A percentile compares a stretch with the other conserved stretches of the same genome.
Conservation (phyloP, 2,888 invertebrate species). For the Polietes domitor region DNA sequence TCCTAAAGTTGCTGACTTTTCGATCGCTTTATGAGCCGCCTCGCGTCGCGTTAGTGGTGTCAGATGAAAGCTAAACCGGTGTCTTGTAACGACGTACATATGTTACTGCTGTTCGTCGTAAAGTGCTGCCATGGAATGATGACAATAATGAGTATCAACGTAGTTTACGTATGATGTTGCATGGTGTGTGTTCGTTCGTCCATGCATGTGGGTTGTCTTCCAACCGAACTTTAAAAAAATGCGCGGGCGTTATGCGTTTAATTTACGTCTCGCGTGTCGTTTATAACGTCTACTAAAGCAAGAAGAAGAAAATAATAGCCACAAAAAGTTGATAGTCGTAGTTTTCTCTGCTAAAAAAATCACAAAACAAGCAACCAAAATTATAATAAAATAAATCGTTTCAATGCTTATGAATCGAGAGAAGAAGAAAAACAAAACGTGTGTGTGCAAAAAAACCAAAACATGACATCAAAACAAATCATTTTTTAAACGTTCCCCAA, state of each 20-base stretch:
- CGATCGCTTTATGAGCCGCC: background rate
- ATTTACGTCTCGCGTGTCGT: constrained; percentile 61
- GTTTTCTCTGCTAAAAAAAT: constrained; percentile 24
- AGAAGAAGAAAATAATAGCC: background rate
- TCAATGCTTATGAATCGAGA: background rate
- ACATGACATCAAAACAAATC: background rate
- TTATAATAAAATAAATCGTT: constrained; percentile 19
- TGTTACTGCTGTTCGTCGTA: background rate
- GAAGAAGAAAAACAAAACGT: background rate
- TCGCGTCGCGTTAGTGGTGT: constrained; percentile 14
- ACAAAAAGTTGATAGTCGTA: constrained; percentile 13
- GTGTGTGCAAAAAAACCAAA: background rate
- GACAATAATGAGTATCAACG: background rate
- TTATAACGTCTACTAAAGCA: constrained; percentile 14
- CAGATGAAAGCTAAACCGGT: constrained; percentile 65
- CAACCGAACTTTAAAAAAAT: constrained; percentile 22
- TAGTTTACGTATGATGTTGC: background rate
- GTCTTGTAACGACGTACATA: constrained; percentile 38
- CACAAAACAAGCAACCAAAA: constrained; percentile 2
- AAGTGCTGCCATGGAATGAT: constrained; percentile 22
- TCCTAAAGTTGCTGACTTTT: constrained; percentile 33
- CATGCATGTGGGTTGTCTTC: background rate
- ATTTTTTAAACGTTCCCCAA: background rate
- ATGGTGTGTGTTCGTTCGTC: background rate
- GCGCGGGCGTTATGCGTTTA: constrained; percentile 66